Conservation (phyloP, 2,888 invertebrate genomes). For the Trissolcus brochymenae region DNA sequence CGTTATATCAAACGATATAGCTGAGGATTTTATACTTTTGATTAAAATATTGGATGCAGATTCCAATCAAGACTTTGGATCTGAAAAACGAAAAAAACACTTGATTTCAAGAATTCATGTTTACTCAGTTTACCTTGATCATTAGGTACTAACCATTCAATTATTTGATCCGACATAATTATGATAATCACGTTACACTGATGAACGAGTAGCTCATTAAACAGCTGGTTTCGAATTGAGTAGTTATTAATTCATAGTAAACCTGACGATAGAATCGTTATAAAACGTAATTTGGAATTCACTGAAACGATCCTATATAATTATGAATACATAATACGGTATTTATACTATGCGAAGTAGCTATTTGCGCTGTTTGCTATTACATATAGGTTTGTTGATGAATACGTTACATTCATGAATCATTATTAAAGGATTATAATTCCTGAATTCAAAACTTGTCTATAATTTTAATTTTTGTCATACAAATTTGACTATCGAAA, state of each 20-base stretch:
- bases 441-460: too few relatives aligned
- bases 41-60: too few relatives aligned
- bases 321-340: conserved; percentile 15
- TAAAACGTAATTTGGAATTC: conserved; percentile 25
- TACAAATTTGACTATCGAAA: too few relatives aligned
- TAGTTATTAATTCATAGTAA: conserved; percentile 25
- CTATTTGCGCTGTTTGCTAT: not conserved
- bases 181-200: conserved; percentile 19
- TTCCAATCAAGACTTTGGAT: too few relatives aligned
- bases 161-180: conserved; percentile 8
- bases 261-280: conserved; percentile 13
- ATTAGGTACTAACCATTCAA: conserved; percentile 7
- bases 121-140: not conserved
- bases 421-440: too few relatives aligned
- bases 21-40: not conserved
- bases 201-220: conserved; percentile 6
- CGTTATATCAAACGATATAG: conserved; percentile 17
- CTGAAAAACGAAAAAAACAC: too few relatives aligned
- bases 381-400: conserved; percentile 20
- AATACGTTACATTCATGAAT: too few relatives aligned
- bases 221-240: conserved; percentile 18
- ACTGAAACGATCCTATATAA: conserved; percentile 29
- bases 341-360: conserved; percentile 11
- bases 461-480: too few relatives aligned
- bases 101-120: too few relatives aligned